phyloP scores from a whole-genome alignment of 1,140 invertebrate species.

The Heliconius congener region DNA sequence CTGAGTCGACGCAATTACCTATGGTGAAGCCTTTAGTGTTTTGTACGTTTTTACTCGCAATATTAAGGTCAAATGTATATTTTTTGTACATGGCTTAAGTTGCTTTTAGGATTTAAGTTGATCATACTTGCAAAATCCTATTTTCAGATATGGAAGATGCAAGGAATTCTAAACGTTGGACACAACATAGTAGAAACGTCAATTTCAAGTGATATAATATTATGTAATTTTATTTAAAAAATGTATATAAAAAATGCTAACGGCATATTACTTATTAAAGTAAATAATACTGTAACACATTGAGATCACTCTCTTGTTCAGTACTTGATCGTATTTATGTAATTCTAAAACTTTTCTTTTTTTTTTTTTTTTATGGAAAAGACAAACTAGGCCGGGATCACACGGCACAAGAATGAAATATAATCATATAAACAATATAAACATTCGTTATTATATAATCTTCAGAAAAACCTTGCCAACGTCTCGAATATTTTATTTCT shows the following conservation, averaged over 20 bases:
- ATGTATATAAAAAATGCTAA: neutral
- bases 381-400: too few relatives aligned
- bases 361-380: too few relatives aligned
- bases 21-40: conserved; percentile 26
- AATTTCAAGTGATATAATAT: neutral
- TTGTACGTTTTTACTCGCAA: neutral
- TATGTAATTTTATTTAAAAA: neutral
- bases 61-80: neutral
- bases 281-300: neutral
- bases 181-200: neutral
- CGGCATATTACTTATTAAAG: neutral
- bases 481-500: neutral
- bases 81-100: neutral
- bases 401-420: too few relatives aligned
- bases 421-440: neutral
- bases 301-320: too few relatives aligned
- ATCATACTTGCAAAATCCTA: too few relatives aligned
- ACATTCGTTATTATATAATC: neutral
- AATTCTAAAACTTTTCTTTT: neutral
- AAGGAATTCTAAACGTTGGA: neutral
- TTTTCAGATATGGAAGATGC: neutral
- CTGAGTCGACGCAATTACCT: conserved; percentile 46
- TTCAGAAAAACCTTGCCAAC: neutral
- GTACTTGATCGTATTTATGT: neutral
- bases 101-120: neutral